A percentile compares a stretch with the other conserved stretches of the same genome.
phyloP scores from a whole-genome alignment of 2,888 invertebrate species.

The Ochropacha duplaris region DNA sequence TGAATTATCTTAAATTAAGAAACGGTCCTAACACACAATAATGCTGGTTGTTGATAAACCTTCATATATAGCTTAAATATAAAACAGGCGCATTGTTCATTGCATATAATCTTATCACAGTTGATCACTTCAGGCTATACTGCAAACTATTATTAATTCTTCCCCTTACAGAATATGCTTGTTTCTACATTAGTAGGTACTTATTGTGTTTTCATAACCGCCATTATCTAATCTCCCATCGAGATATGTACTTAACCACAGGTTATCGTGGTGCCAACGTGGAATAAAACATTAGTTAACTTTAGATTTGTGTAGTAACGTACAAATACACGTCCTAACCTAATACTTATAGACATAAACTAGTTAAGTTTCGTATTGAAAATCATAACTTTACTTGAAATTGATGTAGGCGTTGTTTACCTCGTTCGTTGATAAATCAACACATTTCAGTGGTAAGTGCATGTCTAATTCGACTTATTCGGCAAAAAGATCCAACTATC shows the following conservation, averaged over 20 bases:
- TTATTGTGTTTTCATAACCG: slow-evolving; percentile 1
- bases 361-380: too few species aligned
- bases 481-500: too few species aligned
- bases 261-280: background rate
- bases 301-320: background rate
- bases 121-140: background rate
- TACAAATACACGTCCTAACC: background rate
- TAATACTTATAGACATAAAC: too few species aligned
- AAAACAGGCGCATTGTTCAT: too few species aligned
- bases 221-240: background rate
- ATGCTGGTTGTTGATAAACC: too few species aligned
- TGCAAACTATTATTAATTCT: background rate
- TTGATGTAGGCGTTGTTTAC: too few species aligned
- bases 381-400: too few species aligned
- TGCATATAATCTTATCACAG: background rate
- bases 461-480: background rate
- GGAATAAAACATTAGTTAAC: background rate
- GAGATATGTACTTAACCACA: background rate
- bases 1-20: too few species aligned
- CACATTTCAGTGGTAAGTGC: background rate
- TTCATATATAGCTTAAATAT: too few species aligned
- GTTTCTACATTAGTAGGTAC: background rate
- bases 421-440: too few species aligned
- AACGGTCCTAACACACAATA: too few species aligned
- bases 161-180: background rate